Evolutionary conservation across 2,113 vertebrate genomes (phyloP), one percentile per base, ranked within the genome.

Genomic region (Elaphurus davidianus): DNA sequence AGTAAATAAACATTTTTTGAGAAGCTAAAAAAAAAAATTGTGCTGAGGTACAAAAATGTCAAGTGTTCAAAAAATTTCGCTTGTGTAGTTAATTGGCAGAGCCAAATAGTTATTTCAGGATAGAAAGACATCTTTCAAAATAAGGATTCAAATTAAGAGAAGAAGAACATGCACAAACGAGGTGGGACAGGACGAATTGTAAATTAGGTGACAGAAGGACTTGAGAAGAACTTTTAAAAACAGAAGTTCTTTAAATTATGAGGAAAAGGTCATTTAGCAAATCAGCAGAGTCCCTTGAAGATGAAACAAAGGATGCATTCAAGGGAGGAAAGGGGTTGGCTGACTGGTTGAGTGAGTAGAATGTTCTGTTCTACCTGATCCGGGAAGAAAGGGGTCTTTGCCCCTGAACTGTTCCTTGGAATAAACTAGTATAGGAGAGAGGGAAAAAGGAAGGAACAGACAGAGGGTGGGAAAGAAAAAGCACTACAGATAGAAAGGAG

Each of bases 81-180:
- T 88, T 64, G 7, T 78, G 13, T 78, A 55, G 52, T 67, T 60
- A 90, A 52, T 30, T 90, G 60, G 89, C 47, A 67, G 40, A 89
- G 21, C 8, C n/a, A 86, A 91, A 59, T 62, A 81, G 40, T 85
- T 91, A 93, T 64, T 94, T 96, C 47, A 97, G 83, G 82, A 91
- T 47, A 95, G 40, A 95, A 88, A 55, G 36, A 28, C 57, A 85
- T 74, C 47, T 89, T 85, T 87, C 79, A 54, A 95, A 96, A 88
- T 86, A 78, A 27, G 79, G 47, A 59, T 16, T 23, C 16, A 86
- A 36, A 71, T 71, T 88, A 91, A 89, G 40, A 92, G 74, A 97
- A 54, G 33, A 79, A 92, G 43, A 55, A 94, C 74, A 36, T 19
- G 59, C 12, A 30, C 36, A 95, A 88, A 82, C 13, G 9, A 82